These are phyloP conservation scores for Lasioglossum albipes DNA, from an alignment of 1,140 invertebrate genomes.

Conservation along the genomic window DNA sequence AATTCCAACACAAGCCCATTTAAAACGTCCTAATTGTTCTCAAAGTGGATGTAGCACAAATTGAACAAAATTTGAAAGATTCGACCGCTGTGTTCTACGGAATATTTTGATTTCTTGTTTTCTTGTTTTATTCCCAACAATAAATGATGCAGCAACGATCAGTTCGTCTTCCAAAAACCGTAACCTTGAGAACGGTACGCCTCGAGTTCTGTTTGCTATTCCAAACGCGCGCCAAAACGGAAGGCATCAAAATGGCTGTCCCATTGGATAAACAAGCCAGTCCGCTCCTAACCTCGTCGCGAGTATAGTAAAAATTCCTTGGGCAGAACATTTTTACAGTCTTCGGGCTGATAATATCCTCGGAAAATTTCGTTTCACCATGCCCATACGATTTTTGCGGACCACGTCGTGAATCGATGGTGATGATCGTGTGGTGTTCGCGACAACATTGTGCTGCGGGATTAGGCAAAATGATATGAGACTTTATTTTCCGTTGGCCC, in stretches of 20 bases:
- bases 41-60: too few relatives aligned
- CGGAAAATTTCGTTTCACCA: background rate
- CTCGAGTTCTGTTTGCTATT: background rate
- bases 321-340: constrained; percentile 15
- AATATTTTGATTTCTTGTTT: too few relatives aligned
- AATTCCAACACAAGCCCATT: too few relatives aligned
- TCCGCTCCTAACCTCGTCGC: constrained; percentile 72
- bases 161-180: too few relatives aligned
- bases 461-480: constrained; percentile 36
- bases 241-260: constrained; percentile 74
- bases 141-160: too few relatives aligned
- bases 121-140: too few relatives aligned
- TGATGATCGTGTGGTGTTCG: constrained; percentile 61
- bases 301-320: constrained; percentile 13
- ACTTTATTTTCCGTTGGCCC: background rate
- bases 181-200: background rate
- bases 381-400: background rate
- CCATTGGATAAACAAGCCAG: constrained; percentile 75
- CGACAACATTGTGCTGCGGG: constrained; percentile 55
- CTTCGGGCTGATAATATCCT: background rate
- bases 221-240: constrained; percentile 21
- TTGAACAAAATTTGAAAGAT: too few relatives aligned
- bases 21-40: too few relatives aligned
- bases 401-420: background rate
- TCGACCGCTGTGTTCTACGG: too few relatives aligned